Percentiles rank a stretch among this genome's conserved stretches.
Evolutionary conservation across 1,140 invertebrate genomes (phyloP).

Genomic region (Drosophila nigrodunni): DNA sequence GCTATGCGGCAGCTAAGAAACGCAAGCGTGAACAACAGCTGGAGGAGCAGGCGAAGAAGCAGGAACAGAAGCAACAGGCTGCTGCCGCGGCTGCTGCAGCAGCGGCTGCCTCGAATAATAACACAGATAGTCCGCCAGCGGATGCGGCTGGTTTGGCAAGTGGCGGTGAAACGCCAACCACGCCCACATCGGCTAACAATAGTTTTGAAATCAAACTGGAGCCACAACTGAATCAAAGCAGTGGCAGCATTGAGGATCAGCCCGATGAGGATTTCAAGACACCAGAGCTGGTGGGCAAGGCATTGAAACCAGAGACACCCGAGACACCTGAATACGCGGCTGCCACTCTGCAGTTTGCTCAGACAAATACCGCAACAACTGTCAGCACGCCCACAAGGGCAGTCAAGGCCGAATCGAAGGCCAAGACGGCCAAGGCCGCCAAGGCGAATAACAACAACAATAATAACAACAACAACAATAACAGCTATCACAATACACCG

Average conservation of each 20-base stretch:
- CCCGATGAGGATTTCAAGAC: constrained; percentile 61
- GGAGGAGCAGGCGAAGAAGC: constrained; percentile 91
- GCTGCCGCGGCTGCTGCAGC: constrained; percentile 84
- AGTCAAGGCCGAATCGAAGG: constrained; percentile 34
- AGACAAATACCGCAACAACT: constrained; percentile 43
- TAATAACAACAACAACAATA: constrained; percentile 56
- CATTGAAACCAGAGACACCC: constrained; percentile 83
- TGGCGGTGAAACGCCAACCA: constrained; percentile 59
- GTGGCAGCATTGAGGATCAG: constrained; percentile 62
- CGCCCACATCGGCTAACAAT: constrained; percentile 67
- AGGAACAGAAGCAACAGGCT: constrained; percentile 86
- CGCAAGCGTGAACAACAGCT: constrained; percentile 88
- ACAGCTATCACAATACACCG: constrained; percentile 70
- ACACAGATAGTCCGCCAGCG: constrained; percentile 65
- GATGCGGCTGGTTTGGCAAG: constrained; percentile 34
- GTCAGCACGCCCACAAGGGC: constrained; percentile 32
- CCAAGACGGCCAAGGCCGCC: constrained; percentile 51
- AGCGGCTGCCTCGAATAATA: constrained; percentile 47
- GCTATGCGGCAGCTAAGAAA: constrained; percentile 87
- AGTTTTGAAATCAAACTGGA: constrained; percentile 80
- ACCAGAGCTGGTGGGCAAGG: constrained; percentile 68
- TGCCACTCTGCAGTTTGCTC: constrained; percentile 68
- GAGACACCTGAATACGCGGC: constrained; percentile 82
- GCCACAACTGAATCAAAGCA: constrained; percentile 68
- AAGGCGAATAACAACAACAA: constrained; percentile 67